Conservation (phyloP, 2,888 invertebrate species). For the Habroteleia sp. region DNA sequence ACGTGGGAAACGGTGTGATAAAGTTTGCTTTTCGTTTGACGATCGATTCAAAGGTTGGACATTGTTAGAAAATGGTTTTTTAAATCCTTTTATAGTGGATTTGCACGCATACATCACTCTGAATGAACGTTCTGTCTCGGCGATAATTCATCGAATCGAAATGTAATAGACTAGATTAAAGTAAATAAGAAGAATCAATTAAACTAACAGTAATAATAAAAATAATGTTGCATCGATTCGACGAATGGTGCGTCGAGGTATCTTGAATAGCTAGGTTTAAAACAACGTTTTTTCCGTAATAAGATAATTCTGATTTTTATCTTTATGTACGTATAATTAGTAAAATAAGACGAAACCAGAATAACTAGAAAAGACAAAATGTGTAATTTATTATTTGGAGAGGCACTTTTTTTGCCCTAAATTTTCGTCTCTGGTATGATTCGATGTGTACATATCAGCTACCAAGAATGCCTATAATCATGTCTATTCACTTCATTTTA, state of each 20-base stretch:
- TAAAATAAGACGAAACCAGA: slow-evolving; percentile 75
- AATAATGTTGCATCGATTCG: slow-evolving; percentile 31
- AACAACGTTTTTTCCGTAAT: slow-evolving; percentile 49
- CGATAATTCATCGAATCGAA: slow-evolving; percentile 34
- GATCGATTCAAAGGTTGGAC: slow-evolving; percentile 26
- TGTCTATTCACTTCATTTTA: slow-evolving; percentile 9
- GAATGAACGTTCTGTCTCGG: slow-evolving; percentile 31
- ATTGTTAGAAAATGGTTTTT: slow-evolving; percentile 64
- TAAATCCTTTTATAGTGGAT: slow-evolving; percentile 70
- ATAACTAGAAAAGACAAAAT: slow-evolving; percentile 70
- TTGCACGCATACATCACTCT: slow-evolving; percentile 45
- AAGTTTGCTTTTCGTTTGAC: slow-evolving; percentile 31
- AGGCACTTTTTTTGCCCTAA: slow-evolving; percentile 53
- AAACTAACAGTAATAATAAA: neutral
- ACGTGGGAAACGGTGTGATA: slow-evolving; percentile 40
- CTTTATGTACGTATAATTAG: slow-evolving; percentile 72
- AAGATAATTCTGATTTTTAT: slow-evolving; percentile 71
- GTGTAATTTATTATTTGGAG: slow-evolving; percentile 70
- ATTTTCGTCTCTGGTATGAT: slow-evolving; percentile 52
- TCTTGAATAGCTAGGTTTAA: slow-evolving; percentile 47
- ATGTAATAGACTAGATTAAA: neutral
- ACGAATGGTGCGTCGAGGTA: slow-evolving; percentile 28
- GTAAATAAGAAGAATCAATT: neutral
- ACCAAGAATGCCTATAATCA: slow-evolving; percentile 59
- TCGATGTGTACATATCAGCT: slow-evolving; percentile 63